phyloP scores from a whole-genome alignment of 2,888 invertebrate genomes.

The Cotesia congregata region DNA sequence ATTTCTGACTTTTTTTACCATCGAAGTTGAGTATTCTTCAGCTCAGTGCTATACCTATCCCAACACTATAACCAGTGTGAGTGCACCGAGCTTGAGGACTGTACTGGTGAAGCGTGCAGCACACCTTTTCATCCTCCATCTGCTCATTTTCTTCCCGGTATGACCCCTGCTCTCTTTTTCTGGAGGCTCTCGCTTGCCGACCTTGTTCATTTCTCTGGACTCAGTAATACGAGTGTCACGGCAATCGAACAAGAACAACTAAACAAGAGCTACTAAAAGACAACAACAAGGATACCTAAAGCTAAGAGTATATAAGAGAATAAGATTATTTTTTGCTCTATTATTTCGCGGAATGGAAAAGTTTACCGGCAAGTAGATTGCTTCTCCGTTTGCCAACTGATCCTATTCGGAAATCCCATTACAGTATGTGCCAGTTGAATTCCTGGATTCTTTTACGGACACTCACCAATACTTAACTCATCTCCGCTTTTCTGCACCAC shows the following conservation, averaged over 20 bases:
- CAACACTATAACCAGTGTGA: too few relatives aligned
- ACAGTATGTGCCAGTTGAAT: slow-evolving; percentile 27
- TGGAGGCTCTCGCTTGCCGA: slow-evolving; percentile 24
- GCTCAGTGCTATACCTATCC: slow-evolving; percentile 37
- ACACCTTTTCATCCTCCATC: slow-evolving; percentile 46
- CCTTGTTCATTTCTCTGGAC: slow-evolving; percentile 27
- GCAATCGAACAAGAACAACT: slow-evolving; percentile 43
- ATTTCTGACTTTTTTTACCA: slow-evolving; percentile 42
- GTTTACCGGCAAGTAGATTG: slow-evolving; percentile 51
- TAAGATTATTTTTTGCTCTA: slow-evolving; percentile 58
- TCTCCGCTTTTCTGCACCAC: neutral
- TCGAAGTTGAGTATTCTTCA: slow-evolving; percentile 33
- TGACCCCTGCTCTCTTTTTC: slow-evolving; percentile 32
- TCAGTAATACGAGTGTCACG: slow-evolving; percentile 6
- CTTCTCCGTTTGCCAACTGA: slow-evolving; percentile 45
- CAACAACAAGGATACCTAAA: too few relatives aligned
- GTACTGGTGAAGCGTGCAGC: neutral
- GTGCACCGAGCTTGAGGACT: too few relatives aligned
- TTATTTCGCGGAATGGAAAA: slow-evolving; percentile 64
- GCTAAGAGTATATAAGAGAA: neutral
- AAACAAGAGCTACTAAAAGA: neutral
- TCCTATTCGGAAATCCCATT: slow-evolving; percentile 44
- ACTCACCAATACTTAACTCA: slow-evolving; percentile 13
- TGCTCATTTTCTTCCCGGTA: slow-evolving; percentile 28
- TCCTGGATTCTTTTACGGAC: slow-evolving; percentile 21